Conservation (phyloP, 2,888 invertebrate species). For the Automeris io region DNA sequence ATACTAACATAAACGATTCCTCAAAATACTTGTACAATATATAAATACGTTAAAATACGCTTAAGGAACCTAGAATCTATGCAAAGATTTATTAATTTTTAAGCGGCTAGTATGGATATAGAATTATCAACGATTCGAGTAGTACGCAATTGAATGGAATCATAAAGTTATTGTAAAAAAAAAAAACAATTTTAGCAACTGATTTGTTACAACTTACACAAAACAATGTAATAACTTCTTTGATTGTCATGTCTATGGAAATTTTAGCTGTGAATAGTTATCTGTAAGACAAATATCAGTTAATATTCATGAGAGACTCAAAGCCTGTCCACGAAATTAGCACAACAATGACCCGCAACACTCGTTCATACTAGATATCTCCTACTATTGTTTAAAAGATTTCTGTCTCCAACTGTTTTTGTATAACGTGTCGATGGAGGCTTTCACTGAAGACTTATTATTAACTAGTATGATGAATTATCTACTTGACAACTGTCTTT, state of each 20-base stretch:
- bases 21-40: too few relatives aligned
- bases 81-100: too few relatives aligned
- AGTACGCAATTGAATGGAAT: too few relatives aligned
- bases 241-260: slow-evolving; percentile 17
- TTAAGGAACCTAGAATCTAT: too few relatives aligned
- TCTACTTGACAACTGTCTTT: slow-evolving; percentile 20
- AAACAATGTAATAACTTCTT: not conserved
- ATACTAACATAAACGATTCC: too few relatives aligned
- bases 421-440: slow-evolving; percentile 18
- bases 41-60: too few relatives aligned
- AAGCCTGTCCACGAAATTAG: slow-evolving; percentile 48
- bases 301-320: slow-evolving; percentile 67
- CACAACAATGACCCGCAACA: slow-evolving; percentile 56
- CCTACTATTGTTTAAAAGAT: slow-evolving; percentile 47
- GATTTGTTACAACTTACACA: not conserved
- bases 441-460: slow-evolving; percentile 7
- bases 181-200: too few relatives aligned
- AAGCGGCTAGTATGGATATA: too few relatives aligned
- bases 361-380: slow-evolving; percentile 47
- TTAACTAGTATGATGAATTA: too few relatives aligned
- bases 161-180: too few relatives aligned
- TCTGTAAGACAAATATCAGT: slow-evolving; percentile 54
- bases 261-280: slow-evolving; percentile 44
- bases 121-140: too few relatives aligned
- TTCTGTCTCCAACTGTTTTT: slow-evolving; percentile 43